A percentile compares a stretch with the other conserved stretches of the same genome.
phyloP scores from a whole-genome alignment of 2,888 invertebrate genomes.

The Blastobasis adustella region DNA sequence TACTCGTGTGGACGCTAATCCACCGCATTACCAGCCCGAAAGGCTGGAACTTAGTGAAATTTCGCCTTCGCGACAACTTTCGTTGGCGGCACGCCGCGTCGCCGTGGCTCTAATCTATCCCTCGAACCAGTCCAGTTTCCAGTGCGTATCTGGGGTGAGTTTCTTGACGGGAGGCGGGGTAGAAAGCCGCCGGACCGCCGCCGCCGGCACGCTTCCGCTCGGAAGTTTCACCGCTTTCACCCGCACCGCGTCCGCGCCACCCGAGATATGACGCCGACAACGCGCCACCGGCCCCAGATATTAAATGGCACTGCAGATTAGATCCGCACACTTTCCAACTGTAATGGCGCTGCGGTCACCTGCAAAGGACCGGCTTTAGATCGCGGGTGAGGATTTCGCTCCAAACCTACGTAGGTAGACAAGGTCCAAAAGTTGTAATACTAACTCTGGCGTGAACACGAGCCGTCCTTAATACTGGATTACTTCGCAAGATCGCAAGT shows the following conservation, averaged over 20 bases:
- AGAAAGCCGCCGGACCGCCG: conserved; percentile 44
- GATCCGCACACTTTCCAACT: conserved; percentile 14
- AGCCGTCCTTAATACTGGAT: too few species aligned
- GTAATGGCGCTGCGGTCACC: too few species aligned
- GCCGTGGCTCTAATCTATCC: not conserved
- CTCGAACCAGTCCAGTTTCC: not conserved
- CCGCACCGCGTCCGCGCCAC: conserved; percentile 25
- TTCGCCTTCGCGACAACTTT: not conserved
- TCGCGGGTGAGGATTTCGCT: too few species aligned
- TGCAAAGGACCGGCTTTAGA: too few species aligned
- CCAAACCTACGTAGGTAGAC: too few species aligned
- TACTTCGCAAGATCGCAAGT: too few species aligned
- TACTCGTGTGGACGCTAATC: too few species aligned
- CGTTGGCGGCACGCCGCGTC: not conserved
- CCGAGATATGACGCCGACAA: conserved; percentile 34
- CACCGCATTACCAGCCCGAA: too few species aligned
- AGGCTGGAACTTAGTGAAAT: too few species aligned
- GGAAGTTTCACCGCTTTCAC: conserved; percentile 71
- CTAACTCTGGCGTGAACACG: too few species aligned
- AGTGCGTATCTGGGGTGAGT: conserved; percentile 37
- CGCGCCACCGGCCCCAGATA: conserved; percentile 29
- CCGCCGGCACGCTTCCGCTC: conserved; percentile 48
- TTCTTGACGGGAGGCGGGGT: conserved; percentile 58
- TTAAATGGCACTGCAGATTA: conserved; percentile 35
- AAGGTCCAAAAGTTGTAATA: too few species aligned